Conservation (phyloP, 2,888 invertebrate genomes). For the Coecobrya sp. region DNA sequence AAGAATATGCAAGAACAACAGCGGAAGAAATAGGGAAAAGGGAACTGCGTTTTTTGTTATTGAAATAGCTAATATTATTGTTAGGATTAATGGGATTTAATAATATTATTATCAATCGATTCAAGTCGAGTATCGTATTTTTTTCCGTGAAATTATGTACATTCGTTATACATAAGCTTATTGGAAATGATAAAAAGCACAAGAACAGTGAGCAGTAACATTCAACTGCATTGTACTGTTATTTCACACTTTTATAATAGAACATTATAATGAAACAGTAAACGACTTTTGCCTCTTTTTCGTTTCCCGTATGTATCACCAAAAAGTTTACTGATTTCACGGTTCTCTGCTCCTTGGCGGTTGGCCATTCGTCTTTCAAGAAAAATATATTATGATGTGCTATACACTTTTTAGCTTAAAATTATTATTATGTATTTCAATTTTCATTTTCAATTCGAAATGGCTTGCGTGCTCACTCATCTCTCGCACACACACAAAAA, state of each 20-base stretch:
- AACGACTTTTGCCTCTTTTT: neutral
- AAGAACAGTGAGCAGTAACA: neutral
- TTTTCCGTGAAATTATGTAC: conserved; percentile 4
- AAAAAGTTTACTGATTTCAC: conserved; percentile 75
- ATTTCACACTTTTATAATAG: neutral
- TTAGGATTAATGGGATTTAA: conserved; percentile 43
- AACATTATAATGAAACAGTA: neutral
- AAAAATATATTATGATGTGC: conserved; percentile 29
- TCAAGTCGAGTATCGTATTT: neutral
- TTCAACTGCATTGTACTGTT: neutral
- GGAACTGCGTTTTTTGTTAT: conserved; percentile 40
- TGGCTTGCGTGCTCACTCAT: conserved; percentile 75
- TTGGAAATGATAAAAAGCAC: neutral
- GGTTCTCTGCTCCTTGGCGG: conserved; percentile 73
- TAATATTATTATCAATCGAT: conserved; percentile 1
- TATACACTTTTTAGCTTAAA: conserved; percentile 28
- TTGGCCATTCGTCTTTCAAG: conserved; percentile 64
- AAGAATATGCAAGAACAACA: neutral
- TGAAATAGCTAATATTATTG: conserved; percentile 53
- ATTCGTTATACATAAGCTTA: neutral
- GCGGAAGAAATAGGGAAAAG: neutral
- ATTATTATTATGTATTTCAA: conserved; percentile 76
- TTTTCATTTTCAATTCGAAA: conserved; percentile 81
- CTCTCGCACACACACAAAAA: neutral
- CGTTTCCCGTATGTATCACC: conserved; percentile 18